Evolutionary conservation across 2,797 vertebrate genomes (phyloP).

Genomic region (Setipinna tenuifilis): DNA sequence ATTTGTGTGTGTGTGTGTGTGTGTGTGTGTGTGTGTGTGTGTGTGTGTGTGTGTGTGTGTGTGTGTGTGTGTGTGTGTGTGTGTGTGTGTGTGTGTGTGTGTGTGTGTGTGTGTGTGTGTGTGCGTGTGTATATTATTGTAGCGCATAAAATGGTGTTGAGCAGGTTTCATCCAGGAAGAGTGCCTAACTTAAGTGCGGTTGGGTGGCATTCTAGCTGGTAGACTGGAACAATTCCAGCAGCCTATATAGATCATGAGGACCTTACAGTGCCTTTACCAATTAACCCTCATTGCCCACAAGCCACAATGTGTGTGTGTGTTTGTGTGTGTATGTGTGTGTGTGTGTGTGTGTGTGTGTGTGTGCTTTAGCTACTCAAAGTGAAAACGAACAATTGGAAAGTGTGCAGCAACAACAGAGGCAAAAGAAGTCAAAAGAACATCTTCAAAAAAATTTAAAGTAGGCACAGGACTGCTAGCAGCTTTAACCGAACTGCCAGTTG

Average conservation of each 20-base stretch:
- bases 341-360: not conserved
- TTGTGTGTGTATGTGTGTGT: not conserved
- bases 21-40: too few species aligned
- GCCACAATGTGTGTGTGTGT: not conserved
- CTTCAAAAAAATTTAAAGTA: too few species aligned
- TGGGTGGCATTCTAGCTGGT: conserved; percentile 63
- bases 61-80: not conserved
- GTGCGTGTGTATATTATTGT: conserved; percentile 58
- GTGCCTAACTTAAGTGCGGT: conserved; percentile 61
- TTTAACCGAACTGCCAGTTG: too few species aligned
- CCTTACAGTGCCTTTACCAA: conserved; percentile 2
- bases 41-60: too few species aligned
- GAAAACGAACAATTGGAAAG: too few species aligned
- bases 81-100: not conserved
- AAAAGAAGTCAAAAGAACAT: too few species aligned
- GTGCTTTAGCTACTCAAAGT: not conserved
- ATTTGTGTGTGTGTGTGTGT: too few species aligned
- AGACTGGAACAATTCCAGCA: conserved; percentile 66
- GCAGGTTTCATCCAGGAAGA: conserved; percentile 61
- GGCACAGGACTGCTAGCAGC: too few species aligned
- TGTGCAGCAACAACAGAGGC: too few species aligned
- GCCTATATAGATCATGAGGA: conserved; percentile 57
- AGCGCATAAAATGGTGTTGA: conserved; percentile 67
- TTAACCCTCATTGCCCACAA: conserved; percentile 17
- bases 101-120: not conserved